Conservation (phyloP, 1,140 invertebrate genomes). For the Samia ricini region DNA sequence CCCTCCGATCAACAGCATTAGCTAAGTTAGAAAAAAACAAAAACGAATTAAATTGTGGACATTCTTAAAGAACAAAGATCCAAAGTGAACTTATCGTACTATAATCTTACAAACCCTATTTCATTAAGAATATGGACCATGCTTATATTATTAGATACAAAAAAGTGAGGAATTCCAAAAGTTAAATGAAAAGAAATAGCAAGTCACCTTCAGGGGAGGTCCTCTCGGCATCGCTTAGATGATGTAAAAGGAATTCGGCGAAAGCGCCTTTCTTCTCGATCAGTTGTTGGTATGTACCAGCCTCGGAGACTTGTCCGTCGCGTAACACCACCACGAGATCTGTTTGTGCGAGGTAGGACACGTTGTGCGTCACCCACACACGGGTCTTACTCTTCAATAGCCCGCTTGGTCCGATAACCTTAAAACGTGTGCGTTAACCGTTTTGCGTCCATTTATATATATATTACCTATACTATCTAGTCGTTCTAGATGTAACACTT, state of each 20-base stretch:
- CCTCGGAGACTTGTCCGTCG: constrained; percentile 90
- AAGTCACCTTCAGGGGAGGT: constrained; percentile 58
- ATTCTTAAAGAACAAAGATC: too few relatives aligned
- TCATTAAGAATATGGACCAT: too few relatives aligned
- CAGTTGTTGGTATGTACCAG: constrained; percentile 89
- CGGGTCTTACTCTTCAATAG: constrained; percentile 89
- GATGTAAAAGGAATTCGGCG: constrained; percentile 89
- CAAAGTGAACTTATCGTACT: too few relatives aligned
- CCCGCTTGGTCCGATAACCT: constrained; percentile 89
- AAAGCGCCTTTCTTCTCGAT: constrained; percentile 89
- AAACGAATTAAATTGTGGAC: too few relatives aligned
- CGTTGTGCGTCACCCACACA: constrained; percentile 92
- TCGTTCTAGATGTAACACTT: too few relatives aligned
- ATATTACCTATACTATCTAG: too few relatives aligned
- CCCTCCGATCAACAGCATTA: too few relatives aligned
- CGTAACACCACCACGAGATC: constrained; percentile 93
- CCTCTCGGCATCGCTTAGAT: constrained; percentile 84
- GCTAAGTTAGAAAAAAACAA: too few relatives aligned
- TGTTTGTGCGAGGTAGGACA: constrained; percentile 92
- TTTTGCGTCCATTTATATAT: background rate
- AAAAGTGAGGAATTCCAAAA: background rate
- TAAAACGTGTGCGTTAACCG: background rate
- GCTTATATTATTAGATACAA: too few relatives aligned
- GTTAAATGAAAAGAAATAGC: background rate
- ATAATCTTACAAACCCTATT: too few relatives aligned